phyloP scores from a whole-genome alignment of 1,140 invertebrate genomes.

The Dendrolimus punctatus region DNA sequence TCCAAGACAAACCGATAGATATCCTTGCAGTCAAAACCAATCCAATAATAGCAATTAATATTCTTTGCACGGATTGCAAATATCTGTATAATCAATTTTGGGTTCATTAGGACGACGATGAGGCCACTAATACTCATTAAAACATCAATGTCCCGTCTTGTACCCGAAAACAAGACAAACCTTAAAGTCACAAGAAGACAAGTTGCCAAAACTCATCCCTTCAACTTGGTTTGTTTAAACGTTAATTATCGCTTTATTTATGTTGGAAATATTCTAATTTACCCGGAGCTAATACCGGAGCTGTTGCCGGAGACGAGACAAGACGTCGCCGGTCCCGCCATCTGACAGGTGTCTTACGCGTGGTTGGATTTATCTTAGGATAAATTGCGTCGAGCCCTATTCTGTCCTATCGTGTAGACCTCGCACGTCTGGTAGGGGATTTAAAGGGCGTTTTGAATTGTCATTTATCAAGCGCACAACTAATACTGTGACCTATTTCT shows the following conservation, averaged over 20 bases:
- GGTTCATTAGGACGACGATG: too few species aligned
- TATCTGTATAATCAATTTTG: too few species aligned
- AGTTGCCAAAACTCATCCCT: conserved; percentile 47
- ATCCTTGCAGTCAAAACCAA: too few species aligned
- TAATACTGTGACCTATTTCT: too few species aligned
- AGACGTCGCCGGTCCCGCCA: conserved; percentile 37
- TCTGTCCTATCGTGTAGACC: conserved; percentile 15
- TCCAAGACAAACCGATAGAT: too few species aligned
- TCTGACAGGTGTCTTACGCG: conserved; percentile 59
- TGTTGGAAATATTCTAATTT: conserved; percentile 55
- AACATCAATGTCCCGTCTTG: conserved; percentile 15
- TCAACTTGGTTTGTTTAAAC: conserved; percentile 42
- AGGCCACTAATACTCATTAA: conserved; percentile 13
- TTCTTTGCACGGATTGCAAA: too few species aligned
- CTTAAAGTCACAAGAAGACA: conserved; percentile 29
- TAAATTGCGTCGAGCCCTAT: conserved; percentile 34
- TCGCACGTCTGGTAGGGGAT: conserved; percentile 4
- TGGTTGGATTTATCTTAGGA: conserved; percentile 48
- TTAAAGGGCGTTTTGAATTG: too few species aligned
- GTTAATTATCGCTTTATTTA: conserved; percentile 59
- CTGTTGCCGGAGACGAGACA: conserved; percentile 31
- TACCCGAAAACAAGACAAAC: conserved; percentile 20
- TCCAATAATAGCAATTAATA: too few species aligned
- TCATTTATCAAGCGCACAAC: too few species aligned
- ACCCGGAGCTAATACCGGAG: conserved; percentile 32